Base-by-base conservation (phyloP, 2,113 vertebrate species). In the Macquaria ambigua region DNA sequence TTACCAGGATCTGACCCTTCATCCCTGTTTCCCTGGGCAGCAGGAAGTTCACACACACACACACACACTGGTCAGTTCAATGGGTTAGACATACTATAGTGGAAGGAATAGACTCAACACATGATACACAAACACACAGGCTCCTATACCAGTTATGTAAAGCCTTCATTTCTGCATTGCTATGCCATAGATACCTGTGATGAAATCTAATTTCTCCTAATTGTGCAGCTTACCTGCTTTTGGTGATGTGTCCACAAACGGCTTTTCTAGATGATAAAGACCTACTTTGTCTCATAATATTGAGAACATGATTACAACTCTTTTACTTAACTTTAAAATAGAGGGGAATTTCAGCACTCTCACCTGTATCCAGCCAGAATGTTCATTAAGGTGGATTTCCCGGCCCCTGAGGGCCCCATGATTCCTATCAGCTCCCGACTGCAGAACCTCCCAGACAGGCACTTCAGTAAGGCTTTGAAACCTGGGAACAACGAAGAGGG, bases 341-440 rank as follows among this genome's bases (percentile, higher is more conserved):
- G 9, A 46, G 53, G 28, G 6, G 0, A 8, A 41, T 18, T 25
- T 56, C 63, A 7, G 12, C 10, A 23, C 12, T 66, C 94, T 96
- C 88, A 99, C 98, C 97, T 97, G 95, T 99, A 99, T 64, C 98
- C 98, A 73, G 98, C 98, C 91, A 99, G 95, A 93, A 99, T 97
- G 93, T 99, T 98, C 98, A 99, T 99, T 14, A 99, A 93, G 0
- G 98, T 99, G 78, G 98, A 99, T 89, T 99, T 99, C n/a, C 98
- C 98, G 0, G 98, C 97, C 18, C 98, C 98, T 0, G 98, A 99
- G 2, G 98, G 98, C 5, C 98, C 98, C 98, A 99, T 98, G 90
- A 99, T 99, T 56, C 98, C 98, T 0, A 99, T 97, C 56, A 99
- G 97, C 90, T 99, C 98, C 31, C 95, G 93, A 84, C 95, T 97